Percentiles rank a stretch among this genome's conserved stretches.
Evolutionary conservation across 2,888 invertebrate species (phyloP).

Genomic region (Ypsolopha scabrella): DNA sequence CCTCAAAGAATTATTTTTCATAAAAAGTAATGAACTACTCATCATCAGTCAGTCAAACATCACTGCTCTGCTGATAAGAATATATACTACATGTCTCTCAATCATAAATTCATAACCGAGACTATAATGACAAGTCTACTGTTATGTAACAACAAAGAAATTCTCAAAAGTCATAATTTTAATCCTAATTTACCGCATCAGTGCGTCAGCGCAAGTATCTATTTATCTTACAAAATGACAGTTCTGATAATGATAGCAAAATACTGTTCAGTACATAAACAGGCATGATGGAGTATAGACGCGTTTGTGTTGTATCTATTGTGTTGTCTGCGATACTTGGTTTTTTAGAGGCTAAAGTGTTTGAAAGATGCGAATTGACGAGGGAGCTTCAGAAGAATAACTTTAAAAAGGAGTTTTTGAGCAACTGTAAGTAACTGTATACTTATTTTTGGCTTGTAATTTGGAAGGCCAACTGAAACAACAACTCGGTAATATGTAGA

Average conservation of each 20-base stretch:
- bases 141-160: too few species aligned
- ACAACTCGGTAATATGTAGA: too few species aligned
- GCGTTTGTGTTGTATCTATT: constrained; percentile 19
- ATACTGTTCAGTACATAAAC: constrained; percentile 4
- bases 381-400: constrained; percentile 73
- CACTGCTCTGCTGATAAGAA: too few species aligned
- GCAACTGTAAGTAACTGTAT: constrained; percentile 73
- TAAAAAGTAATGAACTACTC: too few species aligned
- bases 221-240: background rate
- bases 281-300: constrained; percentile 36
- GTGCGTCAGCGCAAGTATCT: background rate
- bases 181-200: constrained; percentile 7
- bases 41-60: too few species aligned
- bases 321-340: constrained; percentile 27
- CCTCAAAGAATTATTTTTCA: too few species aligned
- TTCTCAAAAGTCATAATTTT: background rate
- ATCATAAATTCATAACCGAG: too few species aligned
- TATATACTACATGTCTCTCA: too few species aligned
- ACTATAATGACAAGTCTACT: too few species aligned
- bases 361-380: constrained; percentile 76
- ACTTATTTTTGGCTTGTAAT: background rate
- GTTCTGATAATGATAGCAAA: background rate
- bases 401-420: constrained; percentile 75
- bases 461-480: background rate
- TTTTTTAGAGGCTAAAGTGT: constrained; percentile 61